These are phyloP conservation scores for Cheilosia impressa DNA, from an alignment of 2,888 invertebrate genomes.

Conservation along the genomic window DNA sequence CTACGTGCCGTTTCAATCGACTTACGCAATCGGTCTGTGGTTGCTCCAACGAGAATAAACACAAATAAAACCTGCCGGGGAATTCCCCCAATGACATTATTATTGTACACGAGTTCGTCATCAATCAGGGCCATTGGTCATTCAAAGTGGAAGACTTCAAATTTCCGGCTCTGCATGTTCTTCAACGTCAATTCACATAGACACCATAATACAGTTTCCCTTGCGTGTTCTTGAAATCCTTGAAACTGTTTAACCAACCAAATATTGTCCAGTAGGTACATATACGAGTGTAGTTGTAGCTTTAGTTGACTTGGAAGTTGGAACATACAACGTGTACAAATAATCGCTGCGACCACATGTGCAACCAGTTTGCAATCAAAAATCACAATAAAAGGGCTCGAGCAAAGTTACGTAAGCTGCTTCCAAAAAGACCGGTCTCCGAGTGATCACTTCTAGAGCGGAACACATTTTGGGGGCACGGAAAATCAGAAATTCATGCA, in stretches of 20 bases:
- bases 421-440: neutral
- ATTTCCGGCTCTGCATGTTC: constrained; percentile 17
- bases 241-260: constrained; percentile 13
- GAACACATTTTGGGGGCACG: neutral
- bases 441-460: constrained; percentile 32
- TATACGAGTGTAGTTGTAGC: neutral
- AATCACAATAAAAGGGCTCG: constrained; percentile 12
- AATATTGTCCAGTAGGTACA: too few relatives aligned
- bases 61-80: constrained; percentile 3
- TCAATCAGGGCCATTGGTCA: neutral
- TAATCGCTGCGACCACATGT: neutral
- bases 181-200: constrained; percentile 38
- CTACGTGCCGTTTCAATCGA: neutral
- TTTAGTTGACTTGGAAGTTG: neutral
- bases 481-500: neutral
- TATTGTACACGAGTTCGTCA: neutral
- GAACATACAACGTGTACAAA: constrained; percentile 4
- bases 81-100: constrained; percentile 33
- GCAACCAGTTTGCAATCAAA: constrained; percentile 3
- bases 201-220: neutral
- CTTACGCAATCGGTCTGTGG: neutral
- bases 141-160: neutral
- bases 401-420: constrained; percentile 12
- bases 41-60: neutral
- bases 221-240: constrained; percentile 20